Conservation (phyloP, 1,140 invertebrate genomes). For the Drosophila repleta region DNA sequence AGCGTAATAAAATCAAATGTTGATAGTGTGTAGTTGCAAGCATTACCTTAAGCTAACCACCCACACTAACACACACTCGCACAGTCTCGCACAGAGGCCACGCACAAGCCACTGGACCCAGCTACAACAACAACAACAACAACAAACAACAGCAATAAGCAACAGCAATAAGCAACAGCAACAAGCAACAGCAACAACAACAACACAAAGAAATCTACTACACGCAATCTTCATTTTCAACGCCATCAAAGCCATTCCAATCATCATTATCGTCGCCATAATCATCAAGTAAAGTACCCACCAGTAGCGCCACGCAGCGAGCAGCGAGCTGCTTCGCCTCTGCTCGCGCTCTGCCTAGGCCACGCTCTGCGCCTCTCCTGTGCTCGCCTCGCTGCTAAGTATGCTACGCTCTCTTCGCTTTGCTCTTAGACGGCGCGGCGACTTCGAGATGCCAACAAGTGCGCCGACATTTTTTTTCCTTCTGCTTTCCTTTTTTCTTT, state of each 20-base stretch:
- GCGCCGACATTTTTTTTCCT: slow-evolving; percentile 65
- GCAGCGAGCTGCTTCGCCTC: slow-evolving; percentile 19
- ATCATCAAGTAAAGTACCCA: slow-evolving; percentile 84
- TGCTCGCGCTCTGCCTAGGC: not conserved
- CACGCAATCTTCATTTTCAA: slow-evolving; percentile 84
- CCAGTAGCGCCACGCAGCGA: slow-evolving; percentile 68
- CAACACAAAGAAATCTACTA: slow-evolving; percentile 73
- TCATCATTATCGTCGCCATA: slow-evolving; percentile 84
- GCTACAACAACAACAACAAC: not conserved
- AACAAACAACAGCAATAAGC: not conserved
- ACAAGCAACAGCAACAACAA: not conserved
- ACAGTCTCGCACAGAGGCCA: slow-evolving; percentile 16
- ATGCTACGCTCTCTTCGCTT: slow-evolving; percentile 22
- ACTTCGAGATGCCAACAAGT: slow-evolving; percentile 74
- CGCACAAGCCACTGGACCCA: slow-evolving; percentile 9
- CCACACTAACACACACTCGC: slow-evolving; percentile 16
- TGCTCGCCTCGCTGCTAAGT: slow-evolving; percentile 9
- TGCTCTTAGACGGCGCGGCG: slow-evolving; percentile 59
- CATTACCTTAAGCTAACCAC: slow-evolving; percentile 54
- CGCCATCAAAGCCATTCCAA: slow-evolving; percentile 84
- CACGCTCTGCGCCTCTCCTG: not conserved
- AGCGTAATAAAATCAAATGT: slow-evolving; percentile 80
- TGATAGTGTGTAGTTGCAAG: slow-evolving; percentile 74
- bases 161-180: not conserved
- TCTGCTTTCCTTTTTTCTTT: slow-evolving; percentile 33